Evolutionary conservation across 2,113 vertebrate genomes (phyloP), one percentile per base, ranked within the genome.

Genomic region (Ophiodon elongatus): DNA sequence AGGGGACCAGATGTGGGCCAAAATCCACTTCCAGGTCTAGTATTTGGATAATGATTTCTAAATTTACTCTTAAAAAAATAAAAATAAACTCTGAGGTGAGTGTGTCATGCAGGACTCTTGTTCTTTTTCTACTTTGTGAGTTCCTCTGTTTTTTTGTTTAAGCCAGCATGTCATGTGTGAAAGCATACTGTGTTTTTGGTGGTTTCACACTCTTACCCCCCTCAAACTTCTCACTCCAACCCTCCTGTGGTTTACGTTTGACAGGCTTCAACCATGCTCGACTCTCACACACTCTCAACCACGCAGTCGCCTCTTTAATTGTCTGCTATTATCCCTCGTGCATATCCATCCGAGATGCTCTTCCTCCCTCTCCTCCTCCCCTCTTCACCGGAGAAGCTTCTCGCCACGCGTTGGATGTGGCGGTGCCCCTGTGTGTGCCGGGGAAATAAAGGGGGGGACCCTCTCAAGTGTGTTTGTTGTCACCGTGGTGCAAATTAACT

Each of bases 231-330:
- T 90, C 83, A 85, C 85, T 86, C 68, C 75, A 88, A 85, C 81
- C 89, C 92, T 86, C 87, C 85, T 33, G 84, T 78, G 89, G 86
- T 91, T 91, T 91, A 86, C 86, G 84, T 93, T 85, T 91, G 92
- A 92, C 93, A 92, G 93, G 86, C 89, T 92, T 94, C 93, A 91
- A 85, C 91, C 92, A 92, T 73, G 91, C 91, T 92, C 92, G 87
- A 93, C 91, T 91, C 83, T 89, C 74, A 86, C 89, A 89, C 92
- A 87, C 83, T 77, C 89, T 91, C 89, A 87, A 81, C 89, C 88
- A 89, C 83, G 82, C 91, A 89, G 84, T 91, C 83, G 83, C 85
- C 84, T 92, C 90, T 93, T 93, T 93, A 93, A 94, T 93, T 93
- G 94, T 89, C 88, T 91, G 85, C 83, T 80, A 86, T 92, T 91